A percentile compares a stretch with the other conserved stretches of the same genome.
phyloP scores from a whole-genome alignment of 37 sponge, comb jelly and placozoan species.

The Theonella swinhoei region DNA sequence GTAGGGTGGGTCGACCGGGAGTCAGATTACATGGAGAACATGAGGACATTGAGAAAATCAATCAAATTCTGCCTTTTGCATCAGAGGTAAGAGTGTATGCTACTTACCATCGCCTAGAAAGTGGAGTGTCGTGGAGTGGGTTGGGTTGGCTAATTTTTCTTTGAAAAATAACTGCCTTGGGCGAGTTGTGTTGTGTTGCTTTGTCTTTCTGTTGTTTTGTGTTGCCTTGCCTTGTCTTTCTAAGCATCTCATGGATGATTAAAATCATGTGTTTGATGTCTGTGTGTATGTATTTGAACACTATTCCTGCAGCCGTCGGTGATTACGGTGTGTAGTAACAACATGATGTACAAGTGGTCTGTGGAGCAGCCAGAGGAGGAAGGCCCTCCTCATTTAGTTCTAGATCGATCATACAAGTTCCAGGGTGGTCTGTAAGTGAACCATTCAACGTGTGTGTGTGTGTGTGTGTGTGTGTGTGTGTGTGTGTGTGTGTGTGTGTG shows the following conservation, averaged over 20 bases:
- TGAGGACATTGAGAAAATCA: slow-evolving; percentile 57
- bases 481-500: no score
- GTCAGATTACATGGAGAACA: slow-evolving; percentile 67
- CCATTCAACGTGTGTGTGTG: not conserved
- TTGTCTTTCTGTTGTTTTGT: not conserved
- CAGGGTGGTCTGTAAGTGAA: slow-evolving; percentile 72
- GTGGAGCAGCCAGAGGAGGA: slow-evolving; percentile 41
- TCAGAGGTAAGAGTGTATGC: slow-evolving; percentile 48
- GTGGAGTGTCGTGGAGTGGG: no score
- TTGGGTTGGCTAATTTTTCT: no score
- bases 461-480: no score
- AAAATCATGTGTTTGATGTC: no score
- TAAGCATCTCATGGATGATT: no score
- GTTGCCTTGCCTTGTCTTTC: no score
- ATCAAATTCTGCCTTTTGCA: slow-evolving; percentile 73
- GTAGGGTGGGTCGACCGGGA: slow-evolving; percentile 76
- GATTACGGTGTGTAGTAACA: slow-evolving; percentile 63
- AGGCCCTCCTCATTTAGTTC: slow-evolving; percentile 18
- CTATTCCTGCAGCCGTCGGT: slow-evolving; percentile 42
- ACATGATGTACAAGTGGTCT: slow-evolving; percentile 71
- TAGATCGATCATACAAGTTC: slow-evolving; percentile 67
- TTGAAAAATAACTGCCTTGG: no score
- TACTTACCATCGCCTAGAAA: no score
- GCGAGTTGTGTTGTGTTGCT: not conserved
- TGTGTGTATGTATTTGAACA: no score